Percentiles rank a stretch among this genome's conserved stretches.
Conservation (phyloP, 2,888 invertebrate species). For the Zeuzera pyrina region DNA sequence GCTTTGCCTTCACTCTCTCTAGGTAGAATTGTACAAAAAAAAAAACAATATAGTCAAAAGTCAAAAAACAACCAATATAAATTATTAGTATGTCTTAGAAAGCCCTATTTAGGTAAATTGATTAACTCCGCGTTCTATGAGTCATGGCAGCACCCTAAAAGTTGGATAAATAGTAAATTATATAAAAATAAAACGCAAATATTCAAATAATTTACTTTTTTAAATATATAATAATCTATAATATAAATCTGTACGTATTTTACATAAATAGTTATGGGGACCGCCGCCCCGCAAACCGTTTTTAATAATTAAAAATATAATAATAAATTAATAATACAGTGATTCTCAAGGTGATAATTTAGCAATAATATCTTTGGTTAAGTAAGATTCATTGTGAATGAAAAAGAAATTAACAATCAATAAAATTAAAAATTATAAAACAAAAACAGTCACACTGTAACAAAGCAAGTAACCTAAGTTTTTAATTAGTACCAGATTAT, state of each 20-base stretch:
- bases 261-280: constrained; percentile 27
- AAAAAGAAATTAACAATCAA: constrained; percentile 33
- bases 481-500: background rate
- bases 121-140: too few species aligned
- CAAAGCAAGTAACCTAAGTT: constrained; percentile 18
- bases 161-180: background rate
- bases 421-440: constrained; percentile 31
- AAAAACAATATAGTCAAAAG: too few species aligned
- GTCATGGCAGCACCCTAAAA: too few species aligned
- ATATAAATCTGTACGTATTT: constrained; percentile 58
- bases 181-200: constrained; percentile 1
- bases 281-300: constrained; percentile 5
- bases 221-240: constrained; percentile 63
- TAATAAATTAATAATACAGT: constrained; percentile 28
- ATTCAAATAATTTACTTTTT: constrained; percentile 38
- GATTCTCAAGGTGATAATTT: constrained; percentile 28
- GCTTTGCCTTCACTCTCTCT: too few species aligned
- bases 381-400: constrained; percentile 32
- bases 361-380: constrained; percentile 51
- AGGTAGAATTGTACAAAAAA: too few species aligned
- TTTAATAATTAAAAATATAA: constrained; percentile 11
- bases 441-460: constrained; percentile 33
- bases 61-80: too few species aligned
- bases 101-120: too few species aligned
- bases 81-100: too few species aligned